Conservation (phyloP, 2,888 invertebrate species). For the Phengaris alcon region DNA sequence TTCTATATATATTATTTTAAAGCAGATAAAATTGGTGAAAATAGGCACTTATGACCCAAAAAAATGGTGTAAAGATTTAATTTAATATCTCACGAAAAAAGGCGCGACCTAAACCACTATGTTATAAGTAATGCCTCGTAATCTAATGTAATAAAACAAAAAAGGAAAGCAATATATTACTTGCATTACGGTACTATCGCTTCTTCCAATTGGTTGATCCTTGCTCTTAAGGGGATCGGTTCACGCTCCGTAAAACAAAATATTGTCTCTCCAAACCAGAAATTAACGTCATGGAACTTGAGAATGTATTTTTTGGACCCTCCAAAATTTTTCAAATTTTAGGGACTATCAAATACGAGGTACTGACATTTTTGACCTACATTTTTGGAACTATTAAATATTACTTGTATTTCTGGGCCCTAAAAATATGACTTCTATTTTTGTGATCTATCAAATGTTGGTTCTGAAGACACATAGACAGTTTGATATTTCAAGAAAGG, state of each 20-base stretch:
- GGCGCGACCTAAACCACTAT: not conserved
- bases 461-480: too few relatives aligned
- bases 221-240: slow-evolving; percentile 62
- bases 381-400: too few relatives aligned
- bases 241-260: slow-evolving; percentile 58
- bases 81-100: not conserved
- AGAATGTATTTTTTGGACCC: not conserved
- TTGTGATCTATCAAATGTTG: too few relatives aligned
- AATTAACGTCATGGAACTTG: slow-evolving; percentile 19
- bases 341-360: not conserved
- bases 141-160: slow-evolving; percentile 35
- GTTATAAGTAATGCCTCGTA: slow-evolving; percentile 21
- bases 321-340: too few relatives aligned
- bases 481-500: too few relatives aligned
- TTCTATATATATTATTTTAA: too few relatives aligned
- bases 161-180: slow-evolving; percentile 43
- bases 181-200: slow-evolving; percentile 51
- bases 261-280: slow-evolving; percentile 41
- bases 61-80: too few relatives aligned
- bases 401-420: too few relatives aligned
- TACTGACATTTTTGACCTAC: not conserved
- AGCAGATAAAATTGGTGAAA: too few relatives aligned
- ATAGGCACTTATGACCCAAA: too few relatives aligned
- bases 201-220: slow-evolving; percentile 61
- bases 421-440: not conserved